These are phyloP conservation scores for Emmelina monodactyla DNA, from an alignment of 2,888 invertebrate species.

Conservation along the genomic window DNA sequence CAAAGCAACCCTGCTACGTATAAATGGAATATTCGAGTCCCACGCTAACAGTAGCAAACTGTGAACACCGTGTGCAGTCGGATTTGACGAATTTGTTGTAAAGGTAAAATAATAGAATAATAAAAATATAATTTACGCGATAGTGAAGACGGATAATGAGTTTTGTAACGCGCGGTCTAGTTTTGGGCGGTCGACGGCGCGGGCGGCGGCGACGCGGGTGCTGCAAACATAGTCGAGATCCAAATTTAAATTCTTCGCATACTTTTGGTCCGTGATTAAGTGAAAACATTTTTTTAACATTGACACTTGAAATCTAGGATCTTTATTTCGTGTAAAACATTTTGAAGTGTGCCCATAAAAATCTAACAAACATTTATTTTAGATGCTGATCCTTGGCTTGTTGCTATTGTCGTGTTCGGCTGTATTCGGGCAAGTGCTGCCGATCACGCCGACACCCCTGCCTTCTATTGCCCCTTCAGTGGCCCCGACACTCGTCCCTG, in stretches of 20 bases:
- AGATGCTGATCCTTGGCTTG: constrained; percentile 22
- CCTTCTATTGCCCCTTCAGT: constrained; percentile 9
- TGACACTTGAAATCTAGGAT: no score
- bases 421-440: constrained; percentile 11
- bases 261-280: no score
- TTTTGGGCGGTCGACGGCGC: no score
- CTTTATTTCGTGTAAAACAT: no score
- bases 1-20: constrained; percentile 45
- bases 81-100: constrained; percentile 26
- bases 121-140: constrained; percentile 13
- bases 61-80: constrained; percentile 33
- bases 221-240: no score
- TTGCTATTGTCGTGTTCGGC: constrained; percentile 14
- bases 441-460: constrained; percentile 6
- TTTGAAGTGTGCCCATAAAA: no score
- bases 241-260: no score
- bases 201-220: no score
- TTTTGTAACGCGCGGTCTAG: neutral
- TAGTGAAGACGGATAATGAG: neutral
- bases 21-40: constrained; percentile 53
- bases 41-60: constrained; percentile 43
- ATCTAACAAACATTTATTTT: constrained; percentile 17
- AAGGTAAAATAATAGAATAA: constrained; percentile 18
- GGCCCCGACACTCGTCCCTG: constrained; percentile 6
- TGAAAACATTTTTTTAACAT: no score